Evolutionary conservation across 2,888 invertebrate species (phyloP), one percentile per base, ranked within the genome.

Genomic region (Agrochola lota): DNA sequence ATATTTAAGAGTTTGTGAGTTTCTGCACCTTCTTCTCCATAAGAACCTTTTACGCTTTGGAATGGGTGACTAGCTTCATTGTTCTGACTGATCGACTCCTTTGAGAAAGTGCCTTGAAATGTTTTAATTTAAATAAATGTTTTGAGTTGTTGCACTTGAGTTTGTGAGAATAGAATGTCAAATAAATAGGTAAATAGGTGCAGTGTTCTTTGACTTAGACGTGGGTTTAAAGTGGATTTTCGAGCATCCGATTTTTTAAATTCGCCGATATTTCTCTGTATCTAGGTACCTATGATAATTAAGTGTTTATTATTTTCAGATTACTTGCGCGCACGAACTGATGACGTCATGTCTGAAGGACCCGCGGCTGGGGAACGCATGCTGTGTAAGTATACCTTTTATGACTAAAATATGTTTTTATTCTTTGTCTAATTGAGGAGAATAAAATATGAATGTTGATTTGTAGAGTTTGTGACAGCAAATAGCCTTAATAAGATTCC

Each of bases 311-410:
- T 11, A 59, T 59, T 67, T 59, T n/a, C 89, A 96, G 96, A 96
- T 92, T 95, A 95, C 78, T 89, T 95, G 59, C 93, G 96, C 15
- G 94, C 91, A 0, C 92, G 95, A 17, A 91, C 94, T 6, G 96
- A 95, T 72, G 95, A 95, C 40, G 91, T 90, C 2, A 81, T 92
- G 70, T 88, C 91, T 35, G 94, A 94, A 71, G 92, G 85, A 9
- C 92, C 94, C 0, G 89, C 88, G 11, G 74, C 89, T 23, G 93
- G 90, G 35, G 94, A 94, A 66, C 92, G 93, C 52, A 91, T 94
- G 90, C 85, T 95, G 26, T 95, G 96, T 96, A 89, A 94, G 96
- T 94, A 83, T 1, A 20, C 20, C 9, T 26, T 59, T 30, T 62
- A 9, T 60, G 20, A 8, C 30, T 26, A 57, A 9, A n/a, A n/a